Evolutionary conservation across 2,113 vertebrate genomes (phyloP).

Genomic region (Lepisosteus osseus): DNA sequence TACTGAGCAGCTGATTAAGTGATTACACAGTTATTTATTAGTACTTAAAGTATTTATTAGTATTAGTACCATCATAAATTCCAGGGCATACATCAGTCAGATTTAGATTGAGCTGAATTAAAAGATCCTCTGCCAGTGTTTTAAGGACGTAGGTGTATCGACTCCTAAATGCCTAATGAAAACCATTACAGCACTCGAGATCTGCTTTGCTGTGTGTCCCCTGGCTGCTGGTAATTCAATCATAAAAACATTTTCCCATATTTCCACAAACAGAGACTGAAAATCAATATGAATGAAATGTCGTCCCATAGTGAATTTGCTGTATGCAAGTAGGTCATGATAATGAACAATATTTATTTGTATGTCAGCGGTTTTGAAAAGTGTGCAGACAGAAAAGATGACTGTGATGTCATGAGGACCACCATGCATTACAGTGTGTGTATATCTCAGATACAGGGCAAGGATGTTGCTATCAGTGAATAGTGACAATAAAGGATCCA

Average conservation of each 20-base stretch:
- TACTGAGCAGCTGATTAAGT: no score
- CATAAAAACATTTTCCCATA: constrained; percentile 21
- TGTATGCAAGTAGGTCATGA: constrained; percentile 30
- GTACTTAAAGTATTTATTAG: no score
- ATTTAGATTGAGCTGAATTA: no score
- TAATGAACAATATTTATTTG: constrained; percentile 46
- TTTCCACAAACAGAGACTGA: constrained; percentile 21
- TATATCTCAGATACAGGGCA: no score
- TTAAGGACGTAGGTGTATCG: background rate
- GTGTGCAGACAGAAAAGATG: background rate
- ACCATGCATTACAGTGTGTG: no score
- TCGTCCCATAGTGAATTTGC: constrained; percentile 24
- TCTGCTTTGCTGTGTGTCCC: background rate
- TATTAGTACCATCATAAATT: no score
- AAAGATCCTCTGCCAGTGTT: no score
- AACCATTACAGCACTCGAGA: constrained; percentile 15
- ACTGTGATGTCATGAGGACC: no score
- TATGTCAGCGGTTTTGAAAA: constrained; percentile 37
- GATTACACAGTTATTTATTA: no score
- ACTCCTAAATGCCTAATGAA: constrained; percentile 4
- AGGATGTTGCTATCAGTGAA: no score
- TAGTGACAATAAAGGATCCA: no score
- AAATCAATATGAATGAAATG: constrained; percentile 3
- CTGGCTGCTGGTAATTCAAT: constrained; percentile 41
- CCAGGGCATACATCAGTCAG: no score